Evolutionary conservation across 2,113 vertebrate species (phyloP), one percentile per base, ranked within the genome.

Genomic region (Amia ocellicauda): DNA sequence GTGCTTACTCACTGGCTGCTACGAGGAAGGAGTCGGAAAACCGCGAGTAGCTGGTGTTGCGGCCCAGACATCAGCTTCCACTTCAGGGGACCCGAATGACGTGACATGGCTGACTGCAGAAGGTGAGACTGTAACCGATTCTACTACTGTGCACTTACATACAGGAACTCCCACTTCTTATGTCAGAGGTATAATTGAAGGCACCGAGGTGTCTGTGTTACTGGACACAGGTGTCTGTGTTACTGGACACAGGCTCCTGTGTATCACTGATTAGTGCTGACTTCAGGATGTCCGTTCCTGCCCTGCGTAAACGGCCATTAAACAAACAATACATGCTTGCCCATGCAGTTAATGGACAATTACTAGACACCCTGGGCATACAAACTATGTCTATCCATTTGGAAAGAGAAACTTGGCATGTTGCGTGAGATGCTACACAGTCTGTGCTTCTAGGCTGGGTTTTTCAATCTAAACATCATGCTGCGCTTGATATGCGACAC

Each of bases 341-440:
- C 4, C 59, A 19, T 49, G 59, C 59, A 29, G 59, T 61, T n/a
- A 61, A 61, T 61, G 26, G 17, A 14, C 59, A 61, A 11, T n/a
- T n/a, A n/a, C n/a, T n/a, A n/a, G n/a, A n/a, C n/a, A n/a, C n/a
- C n/a, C n/a, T n/a, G n/a, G n/a, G n/a, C n/a, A n/a, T n/a, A n/a
- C n/a, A n/a, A n/a, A n/a, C n/a, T n/a, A n/a, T n/a, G n/a, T n/a
- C n/a, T n/a, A n/a, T n/a, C n/a, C n/a, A n/a, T n/a, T n/a, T n/a
- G n/a, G n/a, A n/a, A n/a, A n/a, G n/a, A n/a, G n/a, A n/a, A n/a
- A n/a, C n/a, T n/a, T n/a, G n/a, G n/a, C n/a, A n/a, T n/a, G n/a
- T n/a, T n/a, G n/a, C n/a, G n/a, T n/a, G n/a, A n/a, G n/a, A n/a
- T n/a, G n/a, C n/a, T n/a, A n/a, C n/a, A n/a, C n/a, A n/a, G n/a